Evolutionary conservation across 2,888 invertebrate species (phyloP).

Genomic region (Epirrhoe tristata): DNA sequence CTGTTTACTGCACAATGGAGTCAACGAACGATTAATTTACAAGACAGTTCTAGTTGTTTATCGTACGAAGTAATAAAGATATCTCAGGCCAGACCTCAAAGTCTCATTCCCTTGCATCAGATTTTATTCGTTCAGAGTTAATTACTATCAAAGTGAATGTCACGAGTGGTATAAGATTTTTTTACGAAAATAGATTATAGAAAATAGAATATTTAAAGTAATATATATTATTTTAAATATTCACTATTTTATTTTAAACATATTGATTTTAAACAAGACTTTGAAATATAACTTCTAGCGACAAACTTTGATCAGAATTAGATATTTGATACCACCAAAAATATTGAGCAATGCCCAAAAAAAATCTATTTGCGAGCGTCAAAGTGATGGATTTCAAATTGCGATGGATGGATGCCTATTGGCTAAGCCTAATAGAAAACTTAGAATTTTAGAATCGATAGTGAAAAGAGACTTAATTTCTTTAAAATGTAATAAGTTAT

Average conservation of each 20-base stretch:
- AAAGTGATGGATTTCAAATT: neutral
- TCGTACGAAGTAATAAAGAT: slow-evolving; percentile 73
- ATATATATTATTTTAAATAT: too few relatives aligned
- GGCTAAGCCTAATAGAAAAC: too few relatives aligned
- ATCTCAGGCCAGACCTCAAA: slow-evolving; percentile 57
- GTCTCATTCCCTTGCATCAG: slow-evolving; percentile 50
- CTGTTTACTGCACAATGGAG: slow-evolving; percentile 47
- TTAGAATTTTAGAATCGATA: neutral
- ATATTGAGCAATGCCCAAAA: neutral
- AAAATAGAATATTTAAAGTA: too few relatives aligned
- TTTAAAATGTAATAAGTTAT: neutral
- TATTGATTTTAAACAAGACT: too few relatives aligned
- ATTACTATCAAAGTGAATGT: slow-evolving; percentile 3
- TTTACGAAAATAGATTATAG: neutral
- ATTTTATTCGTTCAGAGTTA: slow-evolving; percentile 28
- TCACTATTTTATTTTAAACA: neutral
- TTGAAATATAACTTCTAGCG: too few relatives aligned
- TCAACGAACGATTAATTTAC: slow-evolving; percentile 73
- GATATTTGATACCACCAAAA: neutral
- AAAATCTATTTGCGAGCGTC: neutral
- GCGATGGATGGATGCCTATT: neutral
- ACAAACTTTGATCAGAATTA: neutral
- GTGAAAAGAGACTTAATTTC: neutral
- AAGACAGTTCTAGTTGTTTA: slow-evolving; percentile 71
- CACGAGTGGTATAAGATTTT: neutral